Evolutionary conservation across 2,113 vertebrate genomes (phyloP).

Genomic region (Paramormyrops kingsleyae): DNA sequence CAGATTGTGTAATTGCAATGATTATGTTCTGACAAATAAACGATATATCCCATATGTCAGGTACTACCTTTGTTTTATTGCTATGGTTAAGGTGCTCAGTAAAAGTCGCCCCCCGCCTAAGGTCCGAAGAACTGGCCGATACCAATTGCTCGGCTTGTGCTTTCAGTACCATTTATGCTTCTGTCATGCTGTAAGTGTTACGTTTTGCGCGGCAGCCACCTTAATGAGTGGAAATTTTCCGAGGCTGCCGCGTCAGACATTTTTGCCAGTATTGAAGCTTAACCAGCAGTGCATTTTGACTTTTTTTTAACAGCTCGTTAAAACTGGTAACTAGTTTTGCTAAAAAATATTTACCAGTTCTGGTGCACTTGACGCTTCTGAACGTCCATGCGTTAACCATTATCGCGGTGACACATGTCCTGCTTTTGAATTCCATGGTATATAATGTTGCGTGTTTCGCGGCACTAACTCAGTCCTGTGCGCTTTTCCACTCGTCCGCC

Average conservation of each 20-base stretch:
- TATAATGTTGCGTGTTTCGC: not conserved
- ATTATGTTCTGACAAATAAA: not conserved
- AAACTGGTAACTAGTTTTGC: not conserved
- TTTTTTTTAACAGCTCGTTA: not conserved
- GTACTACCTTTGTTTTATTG: not conserved
- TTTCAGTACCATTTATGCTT: not conserved
- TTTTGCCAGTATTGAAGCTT: not conserved
- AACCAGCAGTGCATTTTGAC: not conserved
- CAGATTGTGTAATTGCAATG: not conserved
- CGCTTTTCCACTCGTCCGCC: slow-evolving; percentile 10
- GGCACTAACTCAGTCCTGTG: not conserved
- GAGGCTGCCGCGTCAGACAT: not conserved
- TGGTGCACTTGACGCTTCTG: not conserved
- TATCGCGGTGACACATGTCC: not conserved
- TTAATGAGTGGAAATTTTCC: not conserved
- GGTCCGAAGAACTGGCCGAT: not conserved
- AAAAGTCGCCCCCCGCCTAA: not conserved
- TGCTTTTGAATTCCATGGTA: not conserved
- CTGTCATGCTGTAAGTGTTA: not conserved
- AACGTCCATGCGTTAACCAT: not conserved
- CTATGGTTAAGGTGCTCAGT: not conserved
- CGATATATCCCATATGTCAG: not conserved
- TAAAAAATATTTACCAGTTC: not conserved
- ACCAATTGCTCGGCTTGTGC: not conserved
- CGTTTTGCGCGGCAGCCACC: not conserved